Evolutionary conservation across 2,113 vertebrate species (phyloP).

Genomic region (Dendropsophus ebraccatus): DNA sequence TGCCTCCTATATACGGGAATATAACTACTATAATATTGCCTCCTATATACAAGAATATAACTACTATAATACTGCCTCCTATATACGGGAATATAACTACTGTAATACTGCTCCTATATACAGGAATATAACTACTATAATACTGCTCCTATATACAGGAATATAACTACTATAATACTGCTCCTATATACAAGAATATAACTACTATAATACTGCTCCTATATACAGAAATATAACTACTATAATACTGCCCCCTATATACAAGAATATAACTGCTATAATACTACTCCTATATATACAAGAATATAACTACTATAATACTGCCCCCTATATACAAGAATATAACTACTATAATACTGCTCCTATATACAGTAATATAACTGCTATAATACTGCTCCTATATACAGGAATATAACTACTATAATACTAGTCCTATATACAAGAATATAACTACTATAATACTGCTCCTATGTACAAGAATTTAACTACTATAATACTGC

Average conservation of each 20-base stretch:
- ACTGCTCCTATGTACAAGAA: no score
- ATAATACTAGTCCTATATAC: no score
- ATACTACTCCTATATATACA: not conserved
- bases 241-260: no score
- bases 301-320: conserved; percentile 8
- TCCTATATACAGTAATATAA: no score
- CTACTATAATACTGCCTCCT: not conserved
- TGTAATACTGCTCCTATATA: not conserved
- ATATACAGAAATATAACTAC: not conserved
- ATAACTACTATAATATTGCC: not conserved
- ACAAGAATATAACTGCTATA: conserved; percentile 4
- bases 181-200: not conserved
- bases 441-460: no score
- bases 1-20: not conserved
- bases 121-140: conserved; percentile 10
- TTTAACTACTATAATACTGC: no score
- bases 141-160: not conserved
- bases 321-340: not conserved
- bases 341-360: no score
- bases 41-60: conserved; percentile 7
- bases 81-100: not conserved
- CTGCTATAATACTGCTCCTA: no score
- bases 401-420: no score
- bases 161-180: conserved; percentile 2
- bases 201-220: conserved; percentile 2